These are phyloP conservation scores for Dicyrtomina minuta DNA, from an alignment of 2,888 invertebrate genomes.

Conservation along the genomic window DNA sequence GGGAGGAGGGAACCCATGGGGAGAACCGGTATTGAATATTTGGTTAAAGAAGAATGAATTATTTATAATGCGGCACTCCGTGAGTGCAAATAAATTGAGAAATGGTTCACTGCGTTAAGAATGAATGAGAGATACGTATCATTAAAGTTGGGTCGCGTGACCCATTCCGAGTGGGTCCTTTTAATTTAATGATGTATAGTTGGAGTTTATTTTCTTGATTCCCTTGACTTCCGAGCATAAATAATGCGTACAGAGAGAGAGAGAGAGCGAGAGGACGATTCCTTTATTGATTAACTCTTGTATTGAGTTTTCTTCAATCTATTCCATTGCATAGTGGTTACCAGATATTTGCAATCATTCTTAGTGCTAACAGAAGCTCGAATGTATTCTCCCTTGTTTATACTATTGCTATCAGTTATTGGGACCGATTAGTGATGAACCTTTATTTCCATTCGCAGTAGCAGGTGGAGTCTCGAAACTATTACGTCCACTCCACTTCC, in stretches of 20 bases:
- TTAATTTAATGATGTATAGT: constrained; percentile 26
- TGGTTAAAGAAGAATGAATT: constrained; percentile 23
- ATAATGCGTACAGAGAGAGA: constrained; percentile 4
- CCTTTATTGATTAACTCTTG: constrained; percentile 15
- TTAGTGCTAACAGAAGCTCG: too few relatives aligned
- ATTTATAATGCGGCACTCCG: constrained; percentile 29
- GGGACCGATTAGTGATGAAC: too few relatives aligned
- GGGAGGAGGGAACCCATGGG: neutral
- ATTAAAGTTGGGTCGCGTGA: constrained; percentile 27
- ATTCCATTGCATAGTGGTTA: neutral
- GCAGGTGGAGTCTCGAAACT: too few relatives aligned
- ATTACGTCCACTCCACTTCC: too few relatives aligned
- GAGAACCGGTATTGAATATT: constrained; percentile 20
- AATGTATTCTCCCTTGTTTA: too few relatives aligned
- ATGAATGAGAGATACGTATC: constrained; percentile 29
- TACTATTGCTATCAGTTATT: too few relatives aligned
- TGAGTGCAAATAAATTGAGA: constrained; percentile 30
- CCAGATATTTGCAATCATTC: neutral
- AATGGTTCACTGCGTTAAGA: constrained; percentile 20
- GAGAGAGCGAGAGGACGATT: constrained; percentile 1
- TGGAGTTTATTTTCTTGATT: constrained; percentile 20
- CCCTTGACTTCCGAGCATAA: constrained; percentile 7
- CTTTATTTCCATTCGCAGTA: too few relatives aligned
- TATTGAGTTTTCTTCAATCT: constrained; percentile 11
- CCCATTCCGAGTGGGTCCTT: constrained; percentile 18